phyloP scores from a whole-genome alignment of 2,797 vertebrate species.

The Poecilia picta region DNA sequence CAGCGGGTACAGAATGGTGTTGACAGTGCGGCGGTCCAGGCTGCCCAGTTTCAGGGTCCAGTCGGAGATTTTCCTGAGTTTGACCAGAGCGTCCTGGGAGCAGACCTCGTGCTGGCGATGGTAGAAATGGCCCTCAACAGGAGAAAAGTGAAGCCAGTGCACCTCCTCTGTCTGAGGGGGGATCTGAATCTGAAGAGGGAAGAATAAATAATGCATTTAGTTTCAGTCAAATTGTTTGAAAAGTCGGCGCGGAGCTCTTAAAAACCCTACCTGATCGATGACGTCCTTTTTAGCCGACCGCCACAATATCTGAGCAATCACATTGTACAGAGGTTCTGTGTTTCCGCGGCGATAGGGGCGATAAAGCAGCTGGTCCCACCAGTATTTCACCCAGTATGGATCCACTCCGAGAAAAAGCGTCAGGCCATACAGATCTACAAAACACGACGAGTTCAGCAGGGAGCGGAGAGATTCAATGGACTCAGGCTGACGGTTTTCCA shows the following conservation, averaged over 20 bases:
- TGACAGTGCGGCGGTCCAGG: slow-evolving; percentile 93
- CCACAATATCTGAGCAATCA: slow-evolving; percentile 92
- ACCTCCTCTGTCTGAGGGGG: slow-evolving; percentile 95
- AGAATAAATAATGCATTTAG: not conserved
- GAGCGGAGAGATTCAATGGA: not conserved
- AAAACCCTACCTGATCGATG: slow-evolving; percentile 89
- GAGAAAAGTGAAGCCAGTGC: slow-evolving; percentile 97
- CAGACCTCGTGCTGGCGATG: slow-evolving; percentile 98
- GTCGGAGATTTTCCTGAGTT: slow-evolving; percentile 96
- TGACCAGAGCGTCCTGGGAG: slow-evolving; percentile 94
- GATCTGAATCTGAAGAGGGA: slow-evolving; percentile 89
- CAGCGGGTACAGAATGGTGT: slow-evolving; percentile 92
- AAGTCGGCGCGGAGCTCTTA: not conserved
- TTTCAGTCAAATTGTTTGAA: not conserved
- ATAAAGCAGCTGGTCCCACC: slow-evolving; percentile 97
- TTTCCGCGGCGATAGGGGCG: slow-evolving; percentile 92
- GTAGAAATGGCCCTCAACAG: slow-evolving; percentile 98
- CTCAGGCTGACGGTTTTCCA: not conserved
- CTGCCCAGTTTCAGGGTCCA: slow-evolving; percentile 96
- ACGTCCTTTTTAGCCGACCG: slow-evolving; percentile 98
- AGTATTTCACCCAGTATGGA: slow-evolving; percentile 96
- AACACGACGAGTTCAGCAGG: not conserved
- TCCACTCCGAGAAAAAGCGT: slow-evolving; percentile 97
- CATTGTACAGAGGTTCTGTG: slow-evolving; percentile 87
- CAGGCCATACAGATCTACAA: slow-evolving; percentile 92